Evolutionary conservation across 2,888 invertebrate genomes (phyloP).

Genomic region (Palloptera scutellata): DNA sequence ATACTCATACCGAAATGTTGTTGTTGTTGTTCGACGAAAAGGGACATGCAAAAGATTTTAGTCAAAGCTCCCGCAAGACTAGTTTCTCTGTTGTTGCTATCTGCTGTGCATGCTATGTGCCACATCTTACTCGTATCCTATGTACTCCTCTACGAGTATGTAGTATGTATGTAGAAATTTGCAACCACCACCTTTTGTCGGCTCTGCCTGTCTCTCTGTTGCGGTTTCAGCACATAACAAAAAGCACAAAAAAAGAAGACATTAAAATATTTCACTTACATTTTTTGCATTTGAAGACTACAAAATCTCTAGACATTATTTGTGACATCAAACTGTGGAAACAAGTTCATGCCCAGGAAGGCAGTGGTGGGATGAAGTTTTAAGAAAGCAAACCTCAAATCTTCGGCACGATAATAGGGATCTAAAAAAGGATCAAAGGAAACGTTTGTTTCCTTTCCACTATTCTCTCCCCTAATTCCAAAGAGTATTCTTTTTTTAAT

Average conservation of each 20-base stretch:
- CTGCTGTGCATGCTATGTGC: no score
- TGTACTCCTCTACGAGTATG: not conserved
- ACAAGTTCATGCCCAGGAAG: no score
- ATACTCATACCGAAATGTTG: not conserved
- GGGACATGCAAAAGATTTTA: not conserved
- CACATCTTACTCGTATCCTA: not conserved
- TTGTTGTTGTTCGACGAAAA: not conserved
- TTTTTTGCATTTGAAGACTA: not conserved
- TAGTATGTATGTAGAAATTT: not conserved
- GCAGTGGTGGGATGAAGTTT: no score
- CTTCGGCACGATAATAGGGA: no score
- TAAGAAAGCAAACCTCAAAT: no score
- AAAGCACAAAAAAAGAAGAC: not conserved
- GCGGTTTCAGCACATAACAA: not conserved
- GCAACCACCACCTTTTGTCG: not conserved
- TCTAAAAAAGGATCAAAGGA: no score
- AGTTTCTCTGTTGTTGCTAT: not conserved
- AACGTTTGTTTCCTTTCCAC: no score
- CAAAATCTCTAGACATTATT: conserved; percentile 1
- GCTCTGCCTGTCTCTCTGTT: not conserved
- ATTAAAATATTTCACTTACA: not conserved
- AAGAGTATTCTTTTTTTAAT: no score
- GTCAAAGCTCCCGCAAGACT: not conserved
- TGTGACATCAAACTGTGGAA: not conserved
- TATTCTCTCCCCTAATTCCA: no score